phyloP scores from a whole-genome alignment of 2,113 vertebrate species.

The Panthera leo region DNA sequence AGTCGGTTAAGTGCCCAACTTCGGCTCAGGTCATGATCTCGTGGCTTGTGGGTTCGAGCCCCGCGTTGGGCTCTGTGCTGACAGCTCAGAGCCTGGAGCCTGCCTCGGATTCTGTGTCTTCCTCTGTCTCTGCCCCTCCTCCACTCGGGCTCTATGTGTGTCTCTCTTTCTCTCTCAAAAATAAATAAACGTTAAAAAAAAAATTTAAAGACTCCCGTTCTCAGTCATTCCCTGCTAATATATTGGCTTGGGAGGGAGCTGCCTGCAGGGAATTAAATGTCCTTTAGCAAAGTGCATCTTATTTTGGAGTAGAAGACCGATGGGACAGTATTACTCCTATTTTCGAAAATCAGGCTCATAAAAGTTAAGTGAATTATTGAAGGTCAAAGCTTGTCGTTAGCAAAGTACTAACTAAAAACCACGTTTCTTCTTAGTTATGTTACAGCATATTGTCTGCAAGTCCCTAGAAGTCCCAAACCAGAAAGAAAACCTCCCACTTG shows the following conservation, averaged over 20 bases:
- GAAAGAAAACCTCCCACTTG: neutral
- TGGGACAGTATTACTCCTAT: neutral
- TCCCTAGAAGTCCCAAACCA: neutral
- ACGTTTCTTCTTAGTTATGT: neutral
- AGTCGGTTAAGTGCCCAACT: no score
- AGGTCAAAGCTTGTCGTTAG: neutral
- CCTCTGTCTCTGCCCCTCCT: no score
- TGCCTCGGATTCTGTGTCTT: no score
- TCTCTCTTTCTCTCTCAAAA: no score
- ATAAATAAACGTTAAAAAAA: no score
- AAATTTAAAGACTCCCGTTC: neutral
- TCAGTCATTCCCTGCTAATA: neutral
- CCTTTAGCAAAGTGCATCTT: neutral
- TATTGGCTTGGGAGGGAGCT: accelerated
- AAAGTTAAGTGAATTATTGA: neutral
- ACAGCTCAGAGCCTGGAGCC: no score
- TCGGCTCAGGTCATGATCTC: no score
- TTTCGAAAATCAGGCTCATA: neutral
- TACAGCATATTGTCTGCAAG: neutral
- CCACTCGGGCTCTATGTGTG: no score
- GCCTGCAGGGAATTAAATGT: neutral
- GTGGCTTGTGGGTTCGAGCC: no score
- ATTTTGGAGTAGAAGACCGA: neutral
- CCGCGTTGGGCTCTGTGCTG: no score
- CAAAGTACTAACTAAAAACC: neutral